Evolutionary conservation across 2,888 invertebrate species (phyloP), one percentile per base, ranked within the genome.

Genomic region (Notodonta ziczac): DNA sequence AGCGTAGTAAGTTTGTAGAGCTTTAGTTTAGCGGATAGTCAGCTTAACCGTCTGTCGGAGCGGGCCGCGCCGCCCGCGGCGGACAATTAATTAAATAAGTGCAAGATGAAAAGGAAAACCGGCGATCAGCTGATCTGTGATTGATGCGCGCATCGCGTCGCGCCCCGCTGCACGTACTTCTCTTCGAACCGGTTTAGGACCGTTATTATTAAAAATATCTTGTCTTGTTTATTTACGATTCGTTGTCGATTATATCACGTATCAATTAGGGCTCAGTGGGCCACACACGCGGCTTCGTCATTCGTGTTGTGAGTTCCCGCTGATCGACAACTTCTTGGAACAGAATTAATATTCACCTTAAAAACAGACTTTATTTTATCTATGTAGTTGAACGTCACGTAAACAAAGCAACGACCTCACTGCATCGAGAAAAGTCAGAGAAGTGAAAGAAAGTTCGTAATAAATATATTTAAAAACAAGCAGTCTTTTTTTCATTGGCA

Each of bases 51-150:
- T 65, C 70, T 56, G 56, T 58, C 67, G 62, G 69, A 60, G 64
- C 66, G 70, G 66, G 44, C 58, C 66, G 67, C 63, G 74, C 77
- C 84, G 83, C 88, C 88, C 80, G 88, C 82, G 82, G 90, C 83
- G 83, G 77, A 72, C 83, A 80, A 89, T 91, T 92, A 90, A 91
- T 92, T 90, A 87, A 85, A 87, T 85, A 74, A 88, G 83, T 85
- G 85, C 83, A 84, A 86, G 89, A 89, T 89, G 90, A 91, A 90
- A 89, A 88, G 88, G 88, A 88, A 90, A 89, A 84, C 72, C 75
- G 72, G 70, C 86, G 85, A 90, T 89, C 92, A 91, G 92, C 91
- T 93, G 91, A 89, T 90, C 81, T 77, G 80, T 86, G 88, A 89
- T 88, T 87, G 89, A 90, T 90, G 85, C 80, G 80, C 79, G 78